A percentile compares a stretch with the other conserved stretches of the same genome.
Evolutionary conservation across 2,113 vertebrate genomes (phyloP).

Genomic region (Clarias batrachus): DNA sequence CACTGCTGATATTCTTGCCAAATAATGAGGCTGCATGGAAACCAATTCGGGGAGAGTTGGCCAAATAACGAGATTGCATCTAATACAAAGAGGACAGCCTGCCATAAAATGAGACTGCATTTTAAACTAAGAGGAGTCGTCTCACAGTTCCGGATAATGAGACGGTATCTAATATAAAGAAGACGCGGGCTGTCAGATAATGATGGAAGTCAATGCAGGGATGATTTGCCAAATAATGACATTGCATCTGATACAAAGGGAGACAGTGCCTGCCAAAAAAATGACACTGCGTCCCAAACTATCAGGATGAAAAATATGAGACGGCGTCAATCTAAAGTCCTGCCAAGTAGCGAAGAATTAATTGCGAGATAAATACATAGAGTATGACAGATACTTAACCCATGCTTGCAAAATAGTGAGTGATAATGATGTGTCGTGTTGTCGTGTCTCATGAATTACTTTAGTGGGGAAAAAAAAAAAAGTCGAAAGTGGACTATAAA

Average conservation of each 20-base stretch:
- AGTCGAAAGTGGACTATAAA: conserved; percentile 24
- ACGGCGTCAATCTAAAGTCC: too few relatives aligned
- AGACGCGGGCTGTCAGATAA: conserved; percentile 12
- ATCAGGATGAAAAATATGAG: not conserved
- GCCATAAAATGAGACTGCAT: conserved; percentile 21
- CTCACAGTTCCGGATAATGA: conserved; percentile 8
- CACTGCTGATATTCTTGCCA: conserved; percentile 13
- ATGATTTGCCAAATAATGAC: conserved; percentile 13
- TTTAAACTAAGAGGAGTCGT: not conserved
- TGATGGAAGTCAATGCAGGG: conserved; percentile 8
- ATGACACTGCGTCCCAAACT: not conserved
- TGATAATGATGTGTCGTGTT: not conserved
- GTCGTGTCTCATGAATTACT: not conserved
- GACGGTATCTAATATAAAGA: conserved; percentile 13
- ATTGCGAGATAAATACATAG: not conserved
- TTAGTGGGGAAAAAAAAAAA: not conserved
- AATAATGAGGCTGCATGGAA: conserved; percentile 31
- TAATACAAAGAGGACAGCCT: not conserved
- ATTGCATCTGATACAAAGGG: not conserved
- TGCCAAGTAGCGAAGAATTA: conserved; percentile 5
- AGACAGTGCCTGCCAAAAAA: not conserved
- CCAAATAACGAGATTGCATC: conserved; percentile 13
- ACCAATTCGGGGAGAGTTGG: conserved; percentile 17
- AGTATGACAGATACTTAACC: not conserved
- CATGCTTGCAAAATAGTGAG: conserved; percentile 17